Conservation (phyloP, 2,113 vertebrate species). For the zebrafish (Danio rerio) region DNA sequence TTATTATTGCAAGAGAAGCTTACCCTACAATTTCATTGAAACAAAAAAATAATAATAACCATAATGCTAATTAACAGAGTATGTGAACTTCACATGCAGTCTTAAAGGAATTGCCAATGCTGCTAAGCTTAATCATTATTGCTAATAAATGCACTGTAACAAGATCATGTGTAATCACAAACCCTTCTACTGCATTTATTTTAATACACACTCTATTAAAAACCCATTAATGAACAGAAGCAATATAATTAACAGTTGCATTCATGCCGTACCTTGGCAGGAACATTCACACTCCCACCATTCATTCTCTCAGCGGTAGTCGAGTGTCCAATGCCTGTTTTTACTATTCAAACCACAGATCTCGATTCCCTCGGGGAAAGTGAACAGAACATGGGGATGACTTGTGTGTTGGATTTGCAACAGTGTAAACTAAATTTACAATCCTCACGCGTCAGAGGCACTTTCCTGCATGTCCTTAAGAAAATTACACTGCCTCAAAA, state of each 20-base stretch:
- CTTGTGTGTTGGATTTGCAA: not conserved
- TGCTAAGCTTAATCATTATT: not conserved
- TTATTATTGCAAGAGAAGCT: too few relatives aligned
- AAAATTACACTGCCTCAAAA: constrained; percentile 27
- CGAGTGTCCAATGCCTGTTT: constrained; percentile 30
- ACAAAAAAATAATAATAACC: too few relatives aligned
- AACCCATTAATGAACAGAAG: not conserved
- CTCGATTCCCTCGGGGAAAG: constrained; percentile 23
- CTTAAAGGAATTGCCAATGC: not conserved
- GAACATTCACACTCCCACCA: not conserved
- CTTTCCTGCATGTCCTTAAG: constrained; percentile 11
- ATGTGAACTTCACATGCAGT: not conserved
- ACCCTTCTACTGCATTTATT: not conserved
- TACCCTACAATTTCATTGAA: too few relatives aligned
- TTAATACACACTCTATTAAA: not conserved
- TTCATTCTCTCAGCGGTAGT: constrained; percentile 1
- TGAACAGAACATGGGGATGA: constrained; percentile 5
- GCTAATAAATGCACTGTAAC: not conserved
- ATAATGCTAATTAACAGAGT: too few relatives aligned
- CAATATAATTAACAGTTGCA: not conserved
- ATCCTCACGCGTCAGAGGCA: constrained; percentile 9
- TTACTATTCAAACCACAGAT: constrained; percentile 37
- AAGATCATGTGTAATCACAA: not conserved
- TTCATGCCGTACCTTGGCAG: not conserved
- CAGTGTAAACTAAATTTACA: not conserved